Evolutionary conservation across 2,113 vertebrate species (phyloP).

Genomic region (Anhinga rufa): DNA sequence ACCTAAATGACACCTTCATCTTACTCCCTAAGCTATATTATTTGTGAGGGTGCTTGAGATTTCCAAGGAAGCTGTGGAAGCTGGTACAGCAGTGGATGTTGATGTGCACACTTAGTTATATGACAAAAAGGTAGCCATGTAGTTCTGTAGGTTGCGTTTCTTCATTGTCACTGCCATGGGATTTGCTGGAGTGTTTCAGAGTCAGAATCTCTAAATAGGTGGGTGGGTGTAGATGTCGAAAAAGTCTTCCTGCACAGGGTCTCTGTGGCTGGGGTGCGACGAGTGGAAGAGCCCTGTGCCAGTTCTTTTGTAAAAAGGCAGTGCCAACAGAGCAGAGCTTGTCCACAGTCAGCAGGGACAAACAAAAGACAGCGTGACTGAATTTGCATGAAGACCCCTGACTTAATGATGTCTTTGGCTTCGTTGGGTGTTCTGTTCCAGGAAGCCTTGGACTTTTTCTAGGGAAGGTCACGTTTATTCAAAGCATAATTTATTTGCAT

Average conservation of each 20-base stretch:
- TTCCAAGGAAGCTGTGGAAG: not conserved
- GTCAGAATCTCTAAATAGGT: not conserved
- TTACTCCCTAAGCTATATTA: not conserved
- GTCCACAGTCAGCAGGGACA: not conserved
- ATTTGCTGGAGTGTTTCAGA: not conserved
- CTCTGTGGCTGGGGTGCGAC: not conserved
- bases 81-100: not conserved
- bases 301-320: not conserved
- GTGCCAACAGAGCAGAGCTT: not conserved
- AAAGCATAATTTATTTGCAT: not conserved
- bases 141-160: not conserved
- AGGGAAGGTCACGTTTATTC: not conserved
- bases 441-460: not conserved
- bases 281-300: not conserved
- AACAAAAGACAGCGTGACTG: not conserved
- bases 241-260: not conserved
- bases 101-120: not conserved
- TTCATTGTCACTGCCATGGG: not conserved
- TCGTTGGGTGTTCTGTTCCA: not conserved
- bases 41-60: not conserved
- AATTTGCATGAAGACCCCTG: not conserved
- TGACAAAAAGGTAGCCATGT: not conserved
- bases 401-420: not conserved
- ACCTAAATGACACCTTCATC: not conserved
- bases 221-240: not conserved